Conservation (phyloP, 2,888 invertebrate species). For the Brassicogethes aeneus region DNA sequence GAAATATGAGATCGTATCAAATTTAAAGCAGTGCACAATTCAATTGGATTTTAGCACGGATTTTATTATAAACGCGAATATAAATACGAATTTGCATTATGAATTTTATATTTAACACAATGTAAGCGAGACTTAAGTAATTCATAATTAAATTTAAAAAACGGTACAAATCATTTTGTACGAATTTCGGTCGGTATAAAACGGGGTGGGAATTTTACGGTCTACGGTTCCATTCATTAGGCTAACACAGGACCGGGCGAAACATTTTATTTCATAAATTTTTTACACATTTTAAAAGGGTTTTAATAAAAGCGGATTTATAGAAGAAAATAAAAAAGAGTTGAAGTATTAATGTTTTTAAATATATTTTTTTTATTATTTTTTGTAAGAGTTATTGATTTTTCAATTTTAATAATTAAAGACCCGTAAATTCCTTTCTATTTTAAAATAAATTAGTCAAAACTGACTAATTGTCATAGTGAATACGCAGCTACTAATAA, state of each 20-base stretch:
- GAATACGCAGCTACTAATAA: too few species aligned
- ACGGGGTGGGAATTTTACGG: conserved; percentile 32
- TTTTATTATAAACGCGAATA: background rate
- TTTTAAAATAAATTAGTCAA: too few species aligned
- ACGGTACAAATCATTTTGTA: conserved; percentile 4
- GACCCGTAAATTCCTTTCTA: too few species aligned
- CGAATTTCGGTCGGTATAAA: conserved; percentile 10
- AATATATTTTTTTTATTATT: too few species aligned
- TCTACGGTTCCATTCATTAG: conserved; percentile 31
- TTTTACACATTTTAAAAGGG: background rate
- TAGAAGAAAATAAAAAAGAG: too few species aligned
- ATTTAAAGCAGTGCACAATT: background rate
- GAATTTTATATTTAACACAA: background rate
- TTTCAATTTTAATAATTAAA: too few species aligned
- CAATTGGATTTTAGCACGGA: conserved; percentile 2
- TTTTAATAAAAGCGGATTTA: too few species aligned
- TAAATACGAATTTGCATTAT: background rate
- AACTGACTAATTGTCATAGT: too few species aligned
- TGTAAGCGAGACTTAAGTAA: background rate
- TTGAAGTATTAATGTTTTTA: too few species aligned
- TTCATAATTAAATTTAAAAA: background rate
- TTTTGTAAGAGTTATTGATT: too few species aligned
- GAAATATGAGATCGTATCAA: background rate
- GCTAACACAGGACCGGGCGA: conserved; percentile 4
- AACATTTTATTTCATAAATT: background rate